Conservation (phyloP, 2,797 vertebrate species). For the Danio albolineatus region DNA sequence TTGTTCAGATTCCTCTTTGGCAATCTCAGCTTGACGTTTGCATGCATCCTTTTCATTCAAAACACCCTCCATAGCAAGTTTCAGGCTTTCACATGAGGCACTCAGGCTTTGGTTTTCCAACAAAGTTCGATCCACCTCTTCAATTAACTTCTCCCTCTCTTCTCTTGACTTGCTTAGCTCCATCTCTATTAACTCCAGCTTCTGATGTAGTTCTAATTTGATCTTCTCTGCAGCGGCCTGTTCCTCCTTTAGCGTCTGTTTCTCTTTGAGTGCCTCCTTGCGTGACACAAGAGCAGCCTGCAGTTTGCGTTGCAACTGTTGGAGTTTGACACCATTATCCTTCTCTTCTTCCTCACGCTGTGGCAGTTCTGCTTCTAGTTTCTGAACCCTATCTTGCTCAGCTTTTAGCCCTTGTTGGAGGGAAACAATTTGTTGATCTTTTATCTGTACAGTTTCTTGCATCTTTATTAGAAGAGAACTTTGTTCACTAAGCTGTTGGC, state of each 20-base stretch:
- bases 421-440: slow-evolving; percentile 80
- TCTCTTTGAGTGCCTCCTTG: slow-evolving; percentile 92
- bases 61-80: slow-evolving; percentile 83
- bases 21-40: slow-evolving; percentile 77
- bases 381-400: slow-evolving; percentile 80
- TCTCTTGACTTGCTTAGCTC: slow-evolving; percentile 79
- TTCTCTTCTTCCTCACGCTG: slow-evolving; percentile 81
- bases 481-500: slow-evolving; percentile 83
- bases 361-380: slow-evolving; percentile 80
- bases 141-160: slow-evolving; percentile 84
- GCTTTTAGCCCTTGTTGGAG: slow-evolving; percentile 81
- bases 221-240: slow-evolving; percentile 74
- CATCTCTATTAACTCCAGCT: slow-evolving; percentile 66
- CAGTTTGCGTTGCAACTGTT: slow-evolving; percentile 91
- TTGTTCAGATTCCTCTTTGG: slow-evolving; percentile 76
- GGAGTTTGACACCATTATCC: slow-evolving; percentile 75
- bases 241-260: slow-evolving; percentile 85
- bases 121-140: slow-evolving; percentile 85
- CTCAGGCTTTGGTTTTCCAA: slow-evolving; percentile 88
- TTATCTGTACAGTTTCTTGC: slow-evolving; percentile 81
- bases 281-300: slow-evolving; percentile 96
- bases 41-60: slow-evolving; percentile 85
- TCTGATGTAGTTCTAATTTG: slow-evolving; percentile 74
- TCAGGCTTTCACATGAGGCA: slow-evolving; percentile 90
- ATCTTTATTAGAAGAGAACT: slow-evolving; percentile 75